phyloP scores from a whole-genome alignment of 2,113 vertebrate genomes.

The Cyanoderma ruficeps region DNA sequence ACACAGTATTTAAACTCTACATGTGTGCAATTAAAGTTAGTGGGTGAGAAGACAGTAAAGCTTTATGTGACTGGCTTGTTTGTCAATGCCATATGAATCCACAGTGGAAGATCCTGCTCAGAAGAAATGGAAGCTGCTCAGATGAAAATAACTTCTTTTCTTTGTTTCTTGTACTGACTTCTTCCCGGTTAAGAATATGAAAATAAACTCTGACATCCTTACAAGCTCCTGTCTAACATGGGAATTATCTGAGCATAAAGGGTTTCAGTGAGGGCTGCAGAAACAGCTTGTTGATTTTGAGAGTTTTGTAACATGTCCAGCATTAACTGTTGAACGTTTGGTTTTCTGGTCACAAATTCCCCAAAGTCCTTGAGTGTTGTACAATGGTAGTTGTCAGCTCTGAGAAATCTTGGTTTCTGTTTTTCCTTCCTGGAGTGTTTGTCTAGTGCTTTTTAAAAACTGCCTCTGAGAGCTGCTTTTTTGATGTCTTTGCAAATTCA shows the following conservation, averaged over 20 bases:
- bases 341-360: slow-evolving; percentile 9
- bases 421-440: neutral
- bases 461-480: neutral
- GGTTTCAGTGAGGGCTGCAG: neutral
- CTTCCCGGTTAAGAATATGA: slow-evolving; percentile 31
- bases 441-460: neutral
- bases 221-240: slow-evolving; percentile 37
- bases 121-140: slow-evolving; percentile 27
- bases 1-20: neutral
- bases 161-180: slow-evolving; percentile 47
- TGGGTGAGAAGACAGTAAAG: neutral
- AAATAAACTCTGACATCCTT: slow-evolving; percentile 51
- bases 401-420: neutral
- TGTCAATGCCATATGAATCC: neutral
- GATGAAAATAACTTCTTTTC: slow-evolving; percentile 37
- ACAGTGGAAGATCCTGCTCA: slow-evolving; percentile 3
- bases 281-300: slow-evolving; percentile 44
- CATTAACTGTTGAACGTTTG: neutral
- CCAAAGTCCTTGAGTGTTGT: neutral
- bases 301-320: slow-evolving; percentile 23
- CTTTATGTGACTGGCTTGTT: neutral
- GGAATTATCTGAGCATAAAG: slow-evolving; percentile 40
- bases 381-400: neutral
- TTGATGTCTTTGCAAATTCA: neutral
- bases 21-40: neutral